Percentiles rank a stretch among this genome's conserved stretches.
Conservation (phyloP, 1,140 invertebrate species). For the Drosophila kepulauana region DNA sequence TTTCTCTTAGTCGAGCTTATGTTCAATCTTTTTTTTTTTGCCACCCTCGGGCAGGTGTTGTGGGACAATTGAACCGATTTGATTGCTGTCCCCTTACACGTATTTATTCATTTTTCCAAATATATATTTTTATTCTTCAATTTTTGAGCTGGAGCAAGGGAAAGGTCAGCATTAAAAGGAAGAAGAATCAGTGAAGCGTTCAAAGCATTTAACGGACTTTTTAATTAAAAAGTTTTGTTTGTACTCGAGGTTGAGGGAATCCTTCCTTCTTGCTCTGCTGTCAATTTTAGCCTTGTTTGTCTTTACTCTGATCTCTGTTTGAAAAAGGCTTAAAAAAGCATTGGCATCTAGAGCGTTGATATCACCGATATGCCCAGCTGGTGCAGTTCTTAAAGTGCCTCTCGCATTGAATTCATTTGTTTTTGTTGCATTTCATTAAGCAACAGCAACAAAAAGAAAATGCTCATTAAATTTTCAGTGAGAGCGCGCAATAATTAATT, state of each 20-base stretch:
- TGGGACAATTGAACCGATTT: constrained; percentile 69
- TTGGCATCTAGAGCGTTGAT: constrained; percentile 4
- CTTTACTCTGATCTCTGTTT: constrained; percentile 49
- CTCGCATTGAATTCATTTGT: constrained; percentile 43
- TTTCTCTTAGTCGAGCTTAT: constrained; percentile 53
- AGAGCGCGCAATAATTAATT: constrained; percentile 54
- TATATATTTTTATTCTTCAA: constrained; percentile 29
- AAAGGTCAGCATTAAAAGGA: constrained; percentile 18
- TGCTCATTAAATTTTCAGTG: constrained; percentile 70
- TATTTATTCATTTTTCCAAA: constrained; percentile 47
- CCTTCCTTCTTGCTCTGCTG: neutral
- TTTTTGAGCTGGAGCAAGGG: constrained; percentile 1
- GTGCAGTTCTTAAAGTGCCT: constrained; percentile 27
- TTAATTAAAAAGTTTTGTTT: constrained; percentile 83
- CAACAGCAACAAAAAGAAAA: constrained; percentile 11
- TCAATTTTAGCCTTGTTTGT: constrained; percentile 41
- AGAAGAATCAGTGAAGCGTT: constrained; percentile 53
- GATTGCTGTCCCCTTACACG: constrained; percentile 55
- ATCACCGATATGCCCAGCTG: constrained; percentile 5
- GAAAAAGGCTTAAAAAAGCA: constrained; percentile 39
- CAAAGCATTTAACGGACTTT: constrained; percentile 77
- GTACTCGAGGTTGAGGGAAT: constrained; percentile 15
- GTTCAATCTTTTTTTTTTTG: constrained; percentile 54
- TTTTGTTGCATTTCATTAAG: constrained; percentile 53
- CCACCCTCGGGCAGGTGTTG: constrained; percentile 52